Evolutionary conservation across 2,797 vertebrate genomes (phyloP).

Genomic region (Scyliorhinus canicula): DNA sequence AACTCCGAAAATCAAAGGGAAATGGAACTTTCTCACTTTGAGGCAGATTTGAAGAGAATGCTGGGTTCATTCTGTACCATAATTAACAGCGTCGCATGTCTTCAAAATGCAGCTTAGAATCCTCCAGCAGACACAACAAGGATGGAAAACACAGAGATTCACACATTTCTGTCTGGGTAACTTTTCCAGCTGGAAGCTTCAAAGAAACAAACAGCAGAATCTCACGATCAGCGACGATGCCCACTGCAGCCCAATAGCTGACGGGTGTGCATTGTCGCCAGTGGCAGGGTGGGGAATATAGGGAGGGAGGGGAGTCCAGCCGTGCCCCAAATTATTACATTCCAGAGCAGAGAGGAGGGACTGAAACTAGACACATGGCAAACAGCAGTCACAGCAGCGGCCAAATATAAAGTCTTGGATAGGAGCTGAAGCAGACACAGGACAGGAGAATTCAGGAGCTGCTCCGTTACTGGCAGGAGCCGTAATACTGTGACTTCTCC

Average conservation of each 20-base stretch:
- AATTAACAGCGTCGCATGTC: not conserved
- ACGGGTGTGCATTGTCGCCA: not conserved
- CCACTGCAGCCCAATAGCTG: not conserved
- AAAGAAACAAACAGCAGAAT: not conserved
- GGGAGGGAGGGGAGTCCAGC: not conserved
- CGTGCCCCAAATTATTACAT: no score
- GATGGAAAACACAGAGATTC: not conserved
- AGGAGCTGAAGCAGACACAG: not conserved
- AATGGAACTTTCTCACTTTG: not conserved
- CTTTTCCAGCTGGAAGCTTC: not conserved
- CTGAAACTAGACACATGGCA: not conserved
- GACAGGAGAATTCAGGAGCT: no score
- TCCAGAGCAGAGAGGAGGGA: not conserved
- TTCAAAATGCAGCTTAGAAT: not conserved
- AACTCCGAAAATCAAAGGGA: not conserved
- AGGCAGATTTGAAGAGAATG: not conserved
- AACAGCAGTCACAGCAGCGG: not conserved
- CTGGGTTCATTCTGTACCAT: not conserved
- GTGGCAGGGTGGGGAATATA: not conserved
- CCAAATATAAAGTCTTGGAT: not conserved
- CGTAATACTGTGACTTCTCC: constrained; percentile 57
- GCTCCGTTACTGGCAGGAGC: constrained; percentile 54
- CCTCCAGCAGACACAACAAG: not conserved
- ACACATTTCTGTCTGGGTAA: not conserved
- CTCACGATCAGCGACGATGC: not conserved